A percentile compares a stretch with the other conserved stretches of the same genome.
Conservation (phyloP, 1,140 invertebrate species). For the Metopolophium dirhodum region DNA sequence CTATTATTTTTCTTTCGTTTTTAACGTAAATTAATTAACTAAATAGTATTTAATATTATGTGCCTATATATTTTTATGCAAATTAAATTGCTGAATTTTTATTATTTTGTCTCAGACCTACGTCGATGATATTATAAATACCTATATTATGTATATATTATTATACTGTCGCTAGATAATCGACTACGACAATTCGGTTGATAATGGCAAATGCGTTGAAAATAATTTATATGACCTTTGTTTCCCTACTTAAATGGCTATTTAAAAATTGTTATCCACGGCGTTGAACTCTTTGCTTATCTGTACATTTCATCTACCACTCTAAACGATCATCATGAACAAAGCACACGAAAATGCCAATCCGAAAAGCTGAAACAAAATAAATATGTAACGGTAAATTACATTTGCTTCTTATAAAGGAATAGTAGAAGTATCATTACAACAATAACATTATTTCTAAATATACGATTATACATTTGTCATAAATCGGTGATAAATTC, state of each 20-base stretch:
- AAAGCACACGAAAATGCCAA: slow-evolving; percentile 44
- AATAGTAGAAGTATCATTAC: background rate
- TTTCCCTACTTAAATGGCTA: background rate
- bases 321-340: slow-evolving; percentile 53
- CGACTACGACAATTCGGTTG: background rate
- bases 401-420: background rate
- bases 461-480: background rate
- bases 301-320: background rate
- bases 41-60: background rate
- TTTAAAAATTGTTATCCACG: background rate
- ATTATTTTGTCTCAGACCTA: background rate
- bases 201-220: background rate
- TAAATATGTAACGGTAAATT: too few relatives aligned
- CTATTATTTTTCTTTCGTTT: background rate
- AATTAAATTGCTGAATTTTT: background rate
- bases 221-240: background rate
- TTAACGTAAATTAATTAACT: background rate
- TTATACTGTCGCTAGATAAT: background rate
- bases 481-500: too few relatives aligned
- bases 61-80: background rate
- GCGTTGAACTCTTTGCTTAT: background rate
- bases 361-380: slow-evolving; percentile 36
- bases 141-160: background rate
- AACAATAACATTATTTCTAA: background rate
- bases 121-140: background rate